Evolutionary conservation across 2,113 vertebrate species (phyloP).

Genomic region (Hemibagrus wyckioides): DNA sequence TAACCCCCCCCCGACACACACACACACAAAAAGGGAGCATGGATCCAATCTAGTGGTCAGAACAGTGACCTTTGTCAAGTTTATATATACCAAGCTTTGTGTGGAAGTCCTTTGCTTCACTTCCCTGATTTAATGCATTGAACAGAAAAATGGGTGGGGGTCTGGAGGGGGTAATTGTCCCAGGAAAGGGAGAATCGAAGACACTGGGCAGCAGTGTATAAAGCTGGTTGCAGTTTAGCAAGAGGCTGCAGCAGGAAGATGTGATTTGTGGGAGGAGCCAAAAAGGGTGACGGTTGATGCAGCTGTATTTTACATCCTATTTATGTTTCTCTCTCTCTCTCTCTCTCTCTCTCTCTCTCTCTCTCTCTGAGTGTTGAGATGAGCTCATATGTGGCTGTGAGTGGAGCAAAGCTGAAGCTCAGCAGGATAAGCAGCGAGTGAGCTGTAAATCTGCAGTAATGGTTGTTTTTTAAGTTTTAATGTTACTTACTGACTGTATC

Average conservation of each 20-base stretch:
- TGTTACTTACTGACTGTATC: not conserved
- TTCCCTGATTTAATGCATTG: not conserved
- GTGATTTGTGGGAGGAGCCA: not conserved
- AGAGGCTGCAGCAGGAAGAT: not conserved
- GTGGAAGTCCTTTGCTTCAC: not conserved
- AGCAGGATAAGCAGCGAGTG: not conserved
- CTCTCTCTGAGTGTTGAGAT: not conserved
- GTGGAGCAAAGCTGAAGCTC: not conserved
- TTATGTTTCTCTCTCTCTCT: not conserved
- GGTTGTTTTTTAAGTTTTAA: not conserved
- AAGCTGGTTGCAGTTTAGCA: not conserved
- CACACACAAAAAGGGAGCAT: not conserved
- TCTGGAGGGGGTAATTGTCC: not conserved
- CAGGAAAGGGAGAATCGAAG: not conserved
- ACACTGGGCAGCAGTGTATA: not conserved
- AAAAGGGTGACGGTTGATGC: not conserved
- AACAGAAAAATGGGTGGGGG: not conserved
- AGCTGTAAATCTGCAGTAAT: constrained; percentile 4
- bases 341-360: not conserved
- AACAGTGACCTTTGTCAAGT: not conserved
- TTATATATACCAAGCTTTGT: not conserved
- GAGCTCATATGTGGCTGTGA: not conserved
- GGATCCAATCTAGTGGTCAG: not conserved
- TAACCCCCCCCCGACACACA: not conserved
- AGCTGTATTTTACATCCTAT: not conserved